These are phyloP conservation scores for Indicator indicator DNA, from an alignment of 2,113 vertebrate species.

Conservation along the genomic window DNA sequence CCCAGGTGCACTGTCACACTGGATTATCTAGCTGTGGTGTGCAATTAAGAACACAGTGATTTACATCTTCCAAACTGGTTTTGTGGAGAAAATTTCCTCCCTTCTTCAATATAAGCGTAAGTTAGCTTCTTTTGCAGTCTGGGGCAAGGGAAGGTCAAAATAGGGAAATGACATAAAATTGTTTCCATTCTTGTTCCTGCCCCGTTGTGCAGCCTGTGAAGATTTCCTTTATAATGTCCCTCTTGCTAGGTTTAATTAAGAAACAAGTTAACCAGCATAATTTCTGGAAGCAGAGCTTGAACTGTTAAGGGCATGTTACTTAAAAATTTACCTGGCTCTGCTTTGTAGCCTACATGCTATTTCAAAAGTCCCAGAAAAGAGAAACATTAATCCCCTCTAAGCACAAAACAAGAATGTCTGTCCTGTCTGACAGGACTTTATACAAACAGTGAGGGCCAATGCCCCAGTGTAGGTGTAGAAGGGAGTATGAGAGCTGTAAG, in stretches of 20 bases:
- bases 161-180: neutral
- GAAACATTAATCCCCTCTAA: neutral
- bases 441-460: accelerated
- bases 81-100: neutral
- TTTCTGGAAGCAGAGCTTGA: neutral
- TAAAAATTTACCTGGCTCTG: neutral
- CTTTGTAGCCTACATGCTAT: neutral
- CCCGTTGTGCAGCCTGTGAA: neutral
- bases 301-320: accelerated
- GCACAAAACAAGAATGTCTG: neutral
- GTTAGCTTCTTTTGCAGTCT: neutral
- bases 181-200: neutral
- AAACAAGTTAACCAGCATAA: neutral
- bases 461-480: neutral
- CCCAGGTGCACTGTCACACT: neutral
- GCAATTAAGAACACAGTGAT: neutral
- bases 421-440: neutral
- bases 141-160: neutral
- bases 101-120: neutral
- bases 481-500: accelerated
- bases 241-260: neutral
- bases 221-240: neutral
- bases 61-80: neutral
- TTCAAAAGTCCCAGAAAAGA: neutral
- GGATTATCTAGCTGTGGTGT: neutral